These are phyloP conservation scores for Cynoglossus semilaevis DNA, from an alignment of 2,113 vertebrate genomes.

Conservation along the genomic window DNA sequence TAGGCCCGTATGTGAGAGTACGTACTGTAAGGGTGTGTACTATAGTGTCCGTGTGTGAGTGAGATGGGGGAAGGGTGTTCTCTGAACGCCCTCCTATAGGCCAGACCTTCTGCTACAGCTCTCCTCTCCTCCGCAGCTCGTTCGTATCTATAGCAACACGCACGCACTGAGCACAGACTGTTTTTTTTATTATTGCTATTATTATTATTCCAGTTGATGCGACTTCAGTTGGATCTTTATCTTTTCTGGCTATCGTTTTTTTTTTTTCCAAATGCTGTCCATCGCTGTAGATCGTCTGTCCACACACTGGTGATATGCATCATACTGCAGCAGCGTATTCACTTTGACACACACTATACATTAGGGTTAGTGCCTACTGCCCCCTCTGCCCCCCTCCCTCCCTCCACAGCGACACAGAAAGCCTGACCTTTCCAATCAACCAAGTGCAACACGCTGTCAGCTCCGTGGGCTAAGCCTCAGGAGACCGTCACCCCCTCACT, in stretches of 20 bases:
- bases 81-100: slow-evolving; percentile 56
- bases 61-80: slow-evolving; percentile 64
- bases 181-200: too few species aligned
- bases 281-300: too few species aligned
- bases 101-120: slow-evolving; percentile 28
- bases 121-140: slow-evolving; percentile 43
- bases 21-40: slow-evolving; percentile 19
- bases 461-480: slow-evolving; percentile 31
- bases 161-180: background rate
- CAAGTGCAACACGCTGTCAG: slow-evolving; percentile 36
- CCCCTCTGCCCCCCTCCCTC: slow-evolving; percentile 34
- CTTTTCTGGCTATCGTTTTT: too few species aligned
- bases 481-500: slow-evolving; percentile 20
- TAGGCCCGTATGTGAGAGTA: too few species aligned
- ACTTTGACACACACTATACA: slow-evolving; percentile 37
- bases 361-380: slow-evolving; percentile 2
- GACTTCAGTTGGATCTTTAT: too few species aligned
- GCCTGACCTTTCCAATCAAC: slow-evolving; percentile 61
- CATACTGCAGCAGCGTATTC: slow-evolving; percentile 56
- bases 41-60: slow-evolving; percentile 27
- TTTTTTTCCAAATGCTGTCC: too few species aligned
- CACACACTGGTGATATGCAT: slow-evolving; percentile 44
- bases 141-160: slow-evolving; percentile 67
- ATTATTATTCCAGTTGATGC: too few species aligned
- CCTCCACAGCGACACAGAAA: slow-evolving; percentile 43